Base-by-base conservation (phyloP, 2,888 invertebrate genomes). In the Miltochrista miniata region DNA sequence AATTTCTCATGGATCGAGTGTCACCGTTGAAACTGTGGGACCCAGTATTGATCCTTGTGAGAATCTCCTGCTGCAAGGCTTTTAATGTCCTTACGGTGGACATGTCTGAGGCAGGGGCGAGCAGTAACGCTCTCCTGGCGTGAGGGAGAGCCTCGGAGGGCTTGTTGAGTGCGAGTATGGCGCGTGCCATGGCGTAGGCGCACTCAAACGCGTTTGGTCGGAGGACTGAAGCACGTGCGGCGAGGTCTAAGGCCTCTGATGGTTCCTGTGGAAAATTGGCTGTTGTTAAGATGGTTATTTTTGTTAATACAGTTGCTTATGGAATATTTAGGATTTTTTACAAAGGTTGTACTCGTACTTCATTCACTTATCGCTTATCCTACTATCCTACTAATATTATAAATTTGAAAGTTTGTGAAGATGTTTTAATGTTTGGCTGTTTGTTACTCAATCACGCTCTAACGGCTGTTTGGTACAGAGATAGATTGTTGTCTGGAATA, bases 161-260 rank as follows among this genome's bases (percentile, higher is more conserved):
- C 62, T 94, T 94, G 81, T 94, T 94, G 46, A 95, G 91, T 50
- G 98, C 97, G 57, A 97, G 92, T 56, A 95, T 94, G 7, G 98
- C 98, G 75, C 98, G 95, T 0, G 98, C 96, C 79, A 98, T 93
- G 3, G 98, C 98, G 83, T 98, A 98, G 69, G 95, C 97, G 5
- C 98, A 98, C 87, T 98, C 98, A 78, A 97, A 98, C 2, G 97
- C 98, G 76, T 96, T 95, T 1, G 97, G 96, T 62, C 96, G 96
- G 55, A 97, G 92, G 42, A 94, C 94, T 33, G 98, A 93, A 0
- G 97, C 98, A 77, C 97, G 95, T 33, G 96, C 95, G 8, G 98
- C 98, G 63, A 98, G 92, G 76, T 98, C 97, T 68, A 98, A 93
- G 1, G 98, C 98, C 85, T 96, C 96, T 61, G 94, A 93, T 74